A percentile compares a stretch with the other conserved stretches of the same genome.
phyloP scores from a whole-genome alignment of 2,888 invertebrate genomes.

The Trissonchulus latispiculum region DNA sequence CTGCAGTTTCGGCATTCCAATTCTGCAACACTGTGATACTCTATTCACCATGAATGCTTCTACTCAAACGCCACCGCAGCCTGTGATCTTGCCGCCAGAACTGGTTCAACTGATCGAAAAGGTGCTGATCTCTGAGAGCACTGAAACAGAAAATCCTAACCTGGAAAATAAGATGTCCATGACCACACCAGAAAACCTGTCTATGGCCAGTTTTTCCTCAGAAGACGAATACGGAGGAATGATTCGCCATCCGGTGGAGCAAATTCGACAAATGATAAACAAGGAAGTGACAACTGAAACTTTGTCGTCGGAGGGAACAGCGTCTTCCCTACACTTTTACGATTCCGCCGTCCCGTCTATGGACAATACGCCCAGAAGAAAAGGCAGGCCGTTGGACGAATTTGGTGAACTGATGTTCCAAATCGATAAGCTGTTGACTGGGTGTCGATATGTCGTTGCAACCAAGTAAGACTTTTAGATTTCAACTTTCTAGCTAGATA shows the following conservation, averaged over 20 bases:
- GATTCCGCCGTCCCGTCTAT: background rate
- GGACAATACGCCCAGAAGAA: background rate
- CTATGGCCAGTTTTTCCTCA: background rate
- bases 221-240: background rate
- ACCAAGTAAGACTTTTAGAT: background rate
- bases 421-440: background rate
- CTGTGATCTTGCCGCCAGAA: background rate
- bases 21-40: too few relatives aligned
- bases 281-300: background rate
- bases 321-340: background rate
- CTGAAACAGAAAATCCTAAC: background rate
- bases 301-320: background rate
- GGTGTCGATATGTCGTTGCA: background rate
- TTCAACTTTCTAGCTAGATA: too few relatives aligned
- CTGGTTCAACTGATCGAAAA: background rate
- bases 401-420: background rate
- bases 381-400: background rate
- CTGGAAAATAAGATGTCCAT: background rate
- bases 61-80: background rate
- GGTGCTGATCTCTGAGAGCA: background rate
- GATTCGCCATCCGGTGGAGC: background rate
- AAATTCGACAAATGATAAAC: background rate
- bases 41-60: background rate
- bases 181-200: background rate
- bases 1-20: background rate